phyloP scores from a whole-genome alignment of 2,888 invertebrate genomes.

The Lithodes maja region DNA sequence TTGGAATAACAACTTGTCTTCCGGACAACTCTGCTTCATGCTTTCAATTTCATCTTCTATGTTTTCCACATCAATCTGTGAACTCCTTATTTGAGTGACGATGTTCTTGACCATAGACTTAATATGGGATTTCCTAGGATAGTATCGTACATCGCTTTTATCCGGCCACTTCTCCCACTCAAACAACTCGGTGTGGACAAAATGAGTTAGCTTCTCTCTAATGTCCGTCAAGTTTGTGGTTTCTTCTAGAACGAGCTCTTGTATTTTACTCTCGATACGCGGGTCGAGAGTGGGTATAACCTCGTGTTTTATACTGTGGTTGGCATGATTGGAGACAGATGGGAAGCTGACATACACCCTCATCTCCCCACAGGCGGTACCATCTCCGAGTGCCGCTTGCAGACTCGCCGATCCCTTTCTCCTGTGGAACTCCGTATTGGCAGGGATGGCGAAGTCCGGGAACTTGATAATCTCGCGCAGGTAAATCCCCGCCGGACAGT shows the following conservation, averaged over 20 bases:
- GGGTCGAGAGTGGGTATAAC: slow-evolving; percentile 4
- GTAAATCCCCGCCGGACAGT: slow-evolving; percentile 24
- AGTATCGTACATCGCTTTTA: slow-evolving; percentile 12
- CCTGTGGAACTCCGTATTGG: slow-evolving; percentile 27
- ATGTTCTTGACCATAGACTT: neutral
- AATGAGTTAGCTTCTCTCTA: slow-evolving; percentile 1
- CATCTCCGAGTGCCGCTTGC: slow-evolving; percentile 9
- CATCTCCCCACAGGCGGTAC: slow-evolving; percentile 20
- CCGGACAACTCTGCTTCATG: slow-evolving; percentile 11
- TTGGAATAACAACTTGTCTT: slow-evolving; percentile 20
- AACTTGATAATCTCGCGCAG: slow-evolving; percentile 25
- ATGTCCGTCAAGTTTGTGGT: neutral
- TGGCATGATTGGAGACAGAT: neutral
- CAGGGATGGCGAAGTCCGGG: slow-evolving; percentile 22
- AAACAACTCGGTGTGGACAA: slow-evolving; percentile 31
- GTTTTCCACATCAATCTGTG: slow-evolving; percentile 14
- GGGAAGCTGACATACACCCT: slow-evolving; percentile 27
- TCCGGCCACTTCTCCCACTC: slow-evolving; percentile 19
- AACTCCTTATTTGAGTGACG: slow-evolving; percentile 3
- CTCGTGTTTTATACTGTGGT: neutral
- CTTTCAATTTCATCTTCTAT: slow-evolving; percentile 2
- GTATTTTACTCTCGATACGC: slow-evolving; percentile 19
- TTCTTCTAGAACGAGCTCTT: slow-evolving; percentile 15
- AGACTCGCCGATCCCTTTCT: slow-evolving; percentile 11
- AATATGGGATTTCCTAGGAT: slow-evolving; percentile 10